Percentiles rank a stretch among this genome's conserved stretches.
phyloP scores from a whole-genome alignment of 2,797 vertebrate species.

The Myotis vivesi region DNA sequence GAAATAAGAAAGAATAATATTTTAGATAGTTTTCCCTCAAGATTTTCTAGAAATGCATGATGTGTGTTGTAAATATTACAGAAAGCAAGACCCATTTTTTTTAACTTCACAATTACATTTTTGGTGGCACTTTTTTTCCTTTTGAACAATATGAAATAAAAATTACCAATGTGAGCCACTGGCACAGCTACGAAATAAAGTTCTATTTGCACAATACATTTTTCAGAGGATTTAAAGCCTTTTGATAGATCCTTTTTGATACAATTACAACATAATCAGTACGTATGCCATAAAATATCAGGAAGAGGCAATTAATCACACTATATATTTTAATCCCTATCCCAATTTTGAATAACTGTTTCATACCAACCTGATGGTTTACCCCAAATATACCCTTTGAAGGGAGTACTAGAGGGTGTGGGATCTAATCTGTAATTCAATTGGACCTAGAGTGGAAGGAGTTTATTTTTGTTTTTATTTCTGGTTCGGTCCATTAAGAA shows the following conservation, averaged over 20 bases:
- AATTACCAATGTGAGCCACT: background rate
- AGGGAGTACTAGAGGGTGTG: background rate
- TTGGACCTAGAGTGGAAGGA: background rate
- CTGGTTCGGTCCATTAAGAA: background rate
- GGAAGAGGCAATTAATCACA: background rate
- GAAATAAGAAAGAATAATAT: background rate
- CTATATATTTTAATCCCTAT: background rate
- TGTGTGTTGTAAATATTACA: background rate
- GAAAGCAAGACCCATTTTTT: background rate
- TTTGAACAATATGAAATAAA: conserved; percentile 21
- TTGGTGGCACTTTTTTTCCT: background rate
- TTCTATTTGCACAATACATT: background rate
- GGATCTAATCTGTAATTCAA: background rate
- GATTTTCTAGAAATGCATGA: background rate
- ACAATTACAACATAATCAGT: conserved; percentile 26
- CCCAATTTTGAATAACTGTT: background rate
- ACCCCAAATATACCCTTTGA: background rate
- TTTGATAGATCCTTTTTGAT: background rate
- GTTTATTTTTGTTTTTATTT: conserved; percentile 37
- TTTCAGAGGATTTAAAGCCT: background rate
- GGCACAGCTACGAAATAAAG: background rate
- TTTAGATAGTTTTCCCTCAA: background rate
- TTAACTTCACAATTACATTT: background rate
- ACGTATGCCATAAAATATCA: background rate
- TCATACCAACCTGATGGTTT: background rate